A percentile compares a stretch with the other conserved stretches of the same genome.
Evolutionary conservation across 1,140 invertebrate genomes (phyloP).

Genomic region (Megalonaias nervosa): DNA sequence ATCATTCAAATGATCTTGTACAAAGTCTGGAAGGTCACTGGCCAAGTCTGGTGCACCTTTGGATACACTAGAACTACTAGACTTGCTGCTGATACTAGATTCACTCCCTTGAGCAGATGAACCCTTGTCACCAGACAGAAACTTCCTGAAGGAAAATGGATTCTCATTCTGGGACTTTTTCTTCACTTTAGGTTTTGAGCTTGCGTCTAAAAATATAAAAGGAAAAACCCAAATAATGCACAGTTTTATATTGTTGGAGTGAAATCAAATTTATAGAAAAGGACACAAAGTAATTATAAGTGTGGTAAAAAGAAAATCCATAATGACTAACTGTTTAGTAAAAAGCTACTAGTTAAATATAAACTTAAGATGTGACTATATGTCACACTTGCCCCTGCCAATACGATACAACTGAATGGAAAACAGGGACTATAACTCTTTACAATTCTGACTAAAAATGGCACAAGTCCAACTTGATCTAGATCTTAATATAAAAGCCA

Average conservation of each 20-base stretch:
- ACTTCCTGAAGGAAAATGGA: constrained; percentile 69
- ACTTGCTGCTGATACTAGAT: background rate
- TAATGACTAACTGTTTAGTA: no score
- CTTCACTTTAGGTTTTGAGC: constrained; percentile 34
- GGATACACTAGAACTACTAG: background rate
- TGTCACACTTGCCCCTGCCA: no score
- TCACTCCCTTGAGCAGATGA: constrained; percentile 15
- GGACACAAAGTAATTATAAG: no score
- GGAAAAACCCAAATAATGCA: constrained; percentile 16
- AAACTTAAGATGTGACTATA: no score
- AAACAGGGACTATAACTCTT: no score
- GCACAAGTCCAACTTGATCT: no score
- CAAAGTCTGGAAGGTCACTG: constrained; percentile 65
- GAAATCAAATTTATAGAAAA: no score
- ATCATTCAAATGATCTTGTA: constrained; percentile 60
- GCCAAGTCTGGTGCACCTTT: constrained; percentile 49
- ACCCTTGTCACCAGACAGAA: constrained; percentile 39
- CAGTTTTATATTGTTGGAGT: background rate
- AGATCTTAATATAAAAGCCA: no score
- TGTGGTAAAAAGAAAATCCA: no score
- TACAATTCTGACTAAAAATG: no score
- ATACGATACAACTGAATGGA: no score
- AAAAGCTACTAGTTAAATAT: no score
- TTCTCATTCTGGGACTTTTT: constrained; percentile 58
- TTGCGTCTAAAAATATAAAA: constrained; percentile 7